Base-by-base conservation (phyloP, 2,888 invertebrate species). In the Hypsopygia costalis region DNA sequence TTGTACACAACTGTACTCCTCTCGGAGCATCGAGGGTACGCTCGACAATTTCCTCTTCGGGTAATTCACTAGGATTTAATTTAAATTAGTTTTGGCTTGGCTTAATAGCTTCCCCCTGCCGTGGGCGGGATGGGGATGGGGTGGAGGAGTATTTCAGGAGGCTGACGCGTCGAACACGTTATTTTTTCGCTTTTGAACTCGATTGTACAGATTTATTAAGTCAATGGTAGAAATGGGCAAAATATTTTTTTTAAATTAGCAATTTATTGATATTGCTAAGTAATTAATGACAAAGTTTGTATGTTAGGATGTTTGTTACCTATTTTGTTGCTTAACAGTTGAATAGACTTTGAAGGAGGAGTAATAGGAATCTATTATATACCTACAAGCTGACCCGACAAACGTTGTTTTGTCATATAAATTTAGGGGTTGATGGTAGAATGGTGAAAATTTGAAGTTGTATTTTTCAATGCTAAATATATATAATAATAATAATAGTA, bases 51-150 rank as follows among this genome's bases (percentile, higher is more conserved):
- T 88, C 87, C 87, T 87, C 87, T 73, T 86, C 85, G 78, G 91
- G 92, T 91, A 92, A 92, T 92, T 92, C 92, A 91, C 91, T 91
- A 91, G 92, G 92, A 92, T 92, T 92, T 92, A 92, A 92, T 92
- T 92, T 92, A 92, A 92, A 92, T 92, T 92, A 92, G 92, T 92
- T 92, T 92, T 83, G 96, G 83, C 98, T 98, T 90, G 97, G 97
- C 61, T 92, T 94, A 70, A 90, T 97, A 81, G 97, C 97, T 73
- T 93, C 96, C 61, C 91, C 98, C 64, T 47, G 46, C 57, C 47
- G 43, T 43, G 58, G 61, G 62, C 45, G 55, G 58, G 40, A 43
- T 34, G 11, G 48, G 48, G 42, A 41, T 47, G 63, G 68, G 53
- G 75, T 77, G 52, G 75, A 78, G 85, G 67, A 75, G 69, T 53